phyloP scores from a whole-genome alignment of 1,140 invertebrate genomes.

The Brachionus calyciflorus region DNA sequence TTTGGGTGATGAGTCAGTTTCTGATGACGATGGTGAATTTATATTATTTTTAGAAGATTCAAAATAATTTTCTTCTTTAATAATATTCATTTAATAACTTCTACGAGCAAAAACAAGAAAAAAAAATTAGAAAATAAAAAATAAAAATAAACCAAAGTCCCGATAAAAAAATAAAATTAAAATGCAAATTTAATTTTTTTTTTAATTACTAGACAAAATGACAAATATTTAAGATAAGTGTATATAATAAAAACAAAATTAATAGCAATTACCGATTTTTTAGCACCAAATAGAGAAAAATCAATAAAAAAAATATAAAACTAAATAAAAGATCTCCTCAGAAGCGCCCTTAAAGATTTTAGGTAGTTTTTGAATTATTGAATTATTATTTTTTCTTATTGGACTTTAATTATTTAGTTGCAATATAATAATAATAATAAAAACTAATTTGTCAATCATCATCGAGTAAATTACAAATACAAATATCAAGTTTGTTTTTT shows the following conservation, averaged over 20 bases:
- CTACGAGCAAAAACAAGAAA: too few relatives aligned
- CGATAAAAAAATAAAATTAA: slow-evolving; percentile 41
- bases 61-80: slow-evolving; percentile 38
- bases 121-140: neutral
- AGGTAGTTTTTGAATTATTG: neutral
- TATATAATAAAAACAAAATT: neutral
- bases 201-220: slow-evolving; percentile 1
- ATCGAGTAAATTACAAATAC: slow-evolving; percentile 30
- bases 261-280: neutral
- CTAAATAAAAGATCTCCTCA: too few relatives aligned
- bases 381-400: neutral
- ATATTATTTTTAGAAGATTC: neutral
- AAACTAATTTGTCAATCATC: slow-evolving; percentile 42
- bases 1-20: neutral
- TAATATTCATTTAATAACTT: slow-evolving; percentile 45
- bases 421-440: neutral
- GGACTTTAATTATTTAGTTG: too few relatives aligned
- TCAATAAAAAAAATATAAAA: slow-evolving; percentile 10
- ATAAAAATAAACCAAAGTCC: neutral
- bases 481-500: neutral
- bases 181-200: slow-evolving; percentile 26
- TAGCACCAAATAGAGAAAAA: slow-evolving; percentile 39
- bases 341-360: neutral
- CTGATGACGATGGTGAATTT: slow-evolving; percentile 6
- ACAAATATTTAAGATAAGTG: slow-evolving; percentile 33